Evolutionary conservation across 2,113 vertebrate genomes (phyloP).

Genomic region (Platysternon megacephalum): DNA sequence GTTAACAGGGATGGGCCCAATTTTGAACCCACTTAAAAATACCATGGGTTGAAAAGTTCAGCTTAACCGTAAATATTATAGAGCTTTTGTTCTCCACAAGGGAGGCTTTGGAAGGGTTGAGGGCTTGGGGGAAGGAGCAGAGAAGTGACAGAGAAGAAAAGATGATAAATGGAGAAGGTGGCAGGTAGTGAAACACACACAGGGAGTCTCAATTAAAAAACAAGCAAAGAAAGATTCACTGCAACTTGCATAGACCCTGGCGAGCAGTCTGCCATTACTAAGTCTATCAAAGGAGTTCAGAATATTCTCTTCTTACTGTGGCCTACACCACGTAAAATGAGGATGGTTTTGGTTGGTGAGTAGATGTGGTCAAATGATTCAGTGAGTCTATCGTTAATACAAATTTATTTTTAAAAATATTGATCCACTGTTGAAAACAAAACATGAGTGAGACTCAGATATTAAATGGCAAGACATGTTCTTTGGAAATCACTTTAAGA

Average conservation of each 20-base stretch:
- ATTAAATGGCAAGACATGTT: background rate
- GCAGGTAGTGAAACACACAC: background rate
- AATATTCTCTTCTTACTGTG: background rate
- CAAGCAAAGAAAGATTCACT: background rate
- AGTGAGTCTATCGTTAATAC: too few species aligned
- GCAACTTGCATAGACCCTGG: accelerated
- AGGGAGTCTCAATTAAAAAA: background rate
- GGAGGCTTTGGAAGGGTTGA: background rate
- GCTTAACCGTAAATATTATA: background rate
- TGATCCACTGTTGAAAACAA: too few species aligned
- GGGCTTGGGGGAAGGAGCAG: background rate
- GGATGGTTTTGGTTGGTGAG: too few species aligned
- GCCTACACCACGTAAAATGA: background rate
- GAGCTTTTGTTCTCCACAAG: background rate
- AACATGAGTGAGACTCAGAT: too few species aligned
- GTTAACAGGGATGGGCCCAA: background rate
- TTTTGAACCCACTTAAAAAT: background rate
- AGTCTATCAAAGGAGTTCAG: background rate
- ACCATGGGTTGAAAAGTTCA: background rate
- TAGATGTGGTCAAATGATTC: too few species aligned
- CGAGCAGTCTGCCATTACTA: background rate
- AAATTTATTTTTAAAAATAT: too few species aligned
- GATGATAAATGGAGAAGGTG: background rate
- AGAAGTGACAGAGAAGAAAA: background rate
- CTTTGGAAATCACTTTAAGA: background rate